phyloP scores from a whole-genome alignment of 2,888 invertebrate species.

The Scaptomyza caliginosa region DNA sequence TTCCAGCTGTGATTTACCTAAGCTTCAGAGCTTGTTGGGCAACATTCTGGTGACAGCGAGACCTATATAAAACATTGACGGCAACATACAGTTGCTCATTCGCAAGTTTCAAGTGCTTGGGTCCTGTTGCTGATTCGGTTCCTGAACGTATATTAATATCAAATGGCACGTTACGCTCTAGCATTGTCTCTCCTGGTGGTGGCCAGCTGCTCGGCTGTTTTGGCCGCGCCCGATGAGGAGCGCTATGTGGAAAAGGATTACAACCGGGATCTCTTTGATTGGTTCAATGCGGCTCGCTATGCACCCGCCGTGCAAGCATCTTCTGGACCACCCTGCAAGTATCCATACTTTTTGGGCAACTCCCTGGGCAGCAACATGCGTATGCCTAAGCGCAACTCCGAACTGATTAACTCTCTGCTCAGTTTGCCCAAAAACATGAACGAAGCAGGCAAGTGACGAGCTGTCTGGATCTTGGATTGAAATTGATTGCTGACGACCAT shows the following conservation, averaged over 20 bases:
- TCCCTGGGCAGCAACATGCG: slow-evolving; percentile 76
- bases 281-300: slow-evolving; percentile 75
- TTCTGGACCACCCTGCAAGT: slow-evolving; percentile 68
- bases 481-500: background rate
- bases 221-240: slow-evolving; percentile 82
- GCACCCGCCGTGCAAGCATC: slow-evolving; percentile 60
- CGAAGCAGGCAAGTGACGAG: slow-evolving; percentile 87
- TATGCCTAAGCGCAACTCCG: slow-evolving; percentile 88
- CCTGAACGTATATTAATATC: background rate
- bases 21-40: slow-evolving; percentile 8
- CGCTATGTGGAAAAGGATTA: slow-evolving; percentile 82
- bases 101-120: slow-evolving; percentile 34
- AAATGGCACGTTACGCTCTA: slow-evolving; percentile 50
- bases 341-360: slow-evolving; percentile 70
- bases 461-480: background rate
- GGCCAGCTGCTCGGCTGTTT: slow-evolving; percentile 39
- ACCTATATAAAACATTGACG: slow-evolving; percentile 62
- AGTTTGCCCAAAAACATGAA: slow-evolving; percentile 90
- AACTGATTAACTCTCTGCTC: slow-evolving; percentile 90
- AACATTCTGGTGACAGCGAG: slow-evolving; percentile 3
- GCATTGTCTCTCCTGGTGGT: slow-evolving; percentile 43
- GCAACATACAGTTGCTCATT: slow-evolving; percentile 35
- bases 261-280: slow-evolving; percentile 80
- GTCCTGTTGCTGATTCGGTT: slow-evolving; percentile 7
- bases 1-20: slow-evolving; percentile 71